phyloP scores from a whole-genome alignment of 2,113 vertebrate genomes.

The Cathartes aura region DNA sequence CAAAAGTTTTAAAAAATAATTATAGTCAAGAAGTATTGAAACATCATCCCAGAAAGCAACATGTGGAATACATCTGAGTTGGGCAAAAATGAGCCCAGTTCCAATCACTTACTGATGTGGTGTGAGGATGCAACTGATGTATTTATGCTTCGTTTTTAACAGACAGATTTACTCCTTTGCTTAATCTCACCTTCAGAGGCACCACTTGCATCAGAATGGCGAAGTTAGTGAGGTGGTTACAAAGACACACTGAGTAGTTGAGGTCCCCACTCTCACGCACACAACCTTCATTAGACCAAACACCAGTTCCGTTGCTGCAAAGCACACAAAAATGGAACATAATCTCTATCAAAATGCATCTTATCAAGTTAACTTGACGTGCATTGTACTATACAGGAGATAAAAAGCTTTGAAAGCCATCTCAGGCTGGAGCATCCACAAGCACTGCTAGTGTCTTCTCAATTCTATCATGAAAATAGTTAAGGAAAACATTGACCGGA shows the following conservation, averaged over 20 bases:
- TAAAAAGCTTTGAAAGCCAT: neutral
- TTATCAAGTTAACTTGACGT: neutral
- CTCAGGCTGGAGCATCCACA: neutral
- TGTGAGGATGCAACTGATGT: neutral
- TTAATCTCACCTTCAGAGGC: slow-evolving; percentile 87
- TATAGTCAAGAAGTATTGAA: neutral
- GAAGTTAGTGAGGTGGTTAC: slow-evolving; percentile 97
- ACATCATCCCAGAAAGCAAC: neutral
- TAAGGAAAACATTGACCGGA: neutral
- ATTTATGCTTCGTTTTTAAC: neutral
- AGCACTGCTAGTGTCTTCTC: neutral
- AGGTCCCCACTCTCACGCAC: slow-evolving; percentile 83
- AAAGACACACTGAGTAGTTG: slow-evolving; percentile 87
- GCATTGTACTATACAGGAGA: neutral
- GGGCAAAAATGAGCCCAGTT: neutral
- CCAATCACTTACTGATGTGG: neutral
- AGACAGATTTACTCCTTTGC: neutral
- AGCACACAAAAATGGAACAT: neutral
- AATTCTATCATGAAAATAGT: neutral
- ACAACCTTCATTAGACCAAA: slow-evolving; percentile 93
- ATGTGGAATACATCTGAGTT: neutral
- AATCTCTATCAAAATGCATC: neutral
- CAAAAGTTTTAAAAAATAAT: neutral
- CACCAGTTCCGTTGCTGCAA: slow-evolving; percentile 79
- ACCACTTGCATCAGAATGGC: slow-evolving; percentile 99